A percentile compares a stretch with the other conserved stretches of the same genome.
These are phyloP conservation scores for Pionites leucogaster DNA, from an alignment of 2,113 vertebrate species.

Conservation along the genomic window DNA sequence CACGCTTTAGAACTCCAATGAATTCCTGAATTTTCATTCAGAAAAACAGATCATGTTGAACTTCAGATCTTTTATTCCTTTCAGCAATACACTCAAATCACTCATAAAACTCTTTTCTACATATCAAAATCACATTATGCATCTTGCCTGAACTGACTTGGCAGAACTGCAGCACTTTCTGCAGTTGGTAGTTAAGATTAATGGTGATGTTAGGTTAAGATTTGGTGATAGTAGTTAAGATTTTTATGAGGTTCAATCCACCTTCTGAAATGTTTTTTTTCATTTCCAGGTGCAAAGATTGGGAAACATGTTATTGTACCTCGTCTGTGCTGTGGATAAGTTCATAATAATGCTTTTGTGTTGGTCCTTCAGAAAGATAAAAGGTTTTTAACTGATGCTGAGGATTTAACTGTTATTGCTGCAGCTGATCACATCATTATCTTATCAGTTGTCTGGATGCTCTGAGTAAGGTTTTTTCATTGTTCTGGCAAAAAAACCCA, in stretches of 20 bases:
- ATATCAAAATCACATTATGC: not conserved
- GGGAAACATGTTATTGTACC: not conserved
- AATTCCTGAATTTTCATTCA: not conserved
- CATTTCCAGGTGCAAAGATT: not conserved
- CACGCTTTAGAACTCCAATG: not conserved
- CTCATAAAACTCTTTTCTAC: not conserved
- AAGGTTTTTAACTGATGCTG: not conserved
- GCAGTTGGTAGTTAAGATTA: not conserved
- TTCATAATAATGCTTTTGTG: not conserved
- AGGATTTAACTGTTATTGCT: not conserved
- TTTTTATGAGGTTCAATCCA: not conserved
- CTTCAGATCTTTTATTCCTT: not conserved
- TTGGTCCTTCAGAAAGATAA: not conserved
- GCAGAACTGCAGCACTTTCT: not conserved
- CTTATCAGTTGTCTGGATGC: not conserved
- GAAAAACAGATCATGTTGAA: not conserved
- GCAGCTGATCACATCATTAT: not conserved
- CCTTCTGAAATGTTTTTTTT: not conserved
- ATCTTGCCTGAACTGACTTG: not conserved
- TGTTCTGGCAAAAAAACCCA: not conserved
- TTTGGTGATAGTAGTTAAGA: not conserved
- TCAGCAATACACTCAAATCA: not conserved
- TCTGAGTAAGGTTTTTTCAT: not conserved
- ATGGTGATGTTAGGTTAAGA: not conserved
- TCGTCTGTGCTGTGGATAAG: not conserved